These are phyloP conservation scores for Lasioglossum pauxillum DNA, from an alignment of 2,888 invertebrate genomes.

Conservation along the genomic window DNA sequence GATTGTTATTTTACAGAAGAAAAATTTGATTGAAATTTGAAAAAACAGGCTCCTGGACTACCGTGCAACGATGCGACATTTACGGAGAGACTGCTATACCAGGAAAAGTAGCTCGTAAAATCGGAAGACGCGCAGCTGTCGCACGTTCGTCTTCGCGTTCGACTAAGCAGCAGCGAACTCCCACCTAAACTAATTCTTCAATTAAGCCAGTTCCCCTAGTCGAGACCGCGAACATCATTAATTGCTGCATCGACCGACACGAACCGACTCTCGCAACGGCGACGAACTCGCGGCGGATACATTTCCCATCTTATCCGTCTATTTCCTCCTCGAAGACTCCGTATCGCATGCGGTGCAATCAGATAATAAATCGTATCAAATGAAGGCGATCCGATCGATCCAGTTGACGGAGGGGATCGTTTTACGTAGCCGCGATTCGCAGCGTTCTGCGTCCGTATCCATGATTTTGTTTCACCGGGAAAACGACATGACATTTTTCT, in stretches of 20 bases:
- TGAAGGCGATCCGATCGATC: slow-evolving; percentile 41
- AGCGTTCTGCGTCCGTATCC: not conserved
- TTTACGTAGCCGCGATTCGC: slow-evolving; percentile 5
- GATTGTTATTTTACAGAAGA: no score
- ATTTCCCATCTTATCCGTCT: slow-evolving; percentile 41
- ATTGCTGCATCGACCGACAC: slow-evolving; percentile 63
- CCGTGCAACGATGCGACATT: no score
- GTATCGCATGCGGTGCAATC: slow-evolving; percentile 58
- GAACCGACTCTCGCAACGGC: slow-evolving; percentile 28
- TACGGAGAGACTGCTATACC: no score
- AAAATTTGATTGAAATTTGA: no score
- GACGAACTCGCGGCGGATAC: slow-evolving; percentile 17
- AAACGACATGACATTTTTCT: not conserved
- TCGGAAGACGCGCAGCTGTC: not conserved
- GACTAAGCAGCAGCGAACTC: slow-evolving; percentile 30
- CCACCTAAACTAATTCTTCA: slow-evolving; percentile 76
- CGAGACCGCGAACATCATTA: slow-evolving; percentile 72
- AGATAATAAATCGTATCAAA: slow-evolving; percentile 59
- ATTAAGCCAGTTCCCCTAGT: slow-evolving; percentile 75
- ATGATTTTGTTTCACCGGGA: not conserved
- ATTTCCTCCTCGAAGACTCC: slow-evolving; percentile 57
- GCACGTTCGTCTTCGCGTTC: not conserved
- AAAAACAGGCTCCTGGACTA: no score
- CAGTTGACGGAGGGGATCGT: slow-evolving; percentile 16
- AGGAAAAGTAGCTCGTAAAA: not conserved